phyloP scores from a whole-genome alignment of 2,113 vertebrate species.

The Neolamprologus modestus region DNA sequence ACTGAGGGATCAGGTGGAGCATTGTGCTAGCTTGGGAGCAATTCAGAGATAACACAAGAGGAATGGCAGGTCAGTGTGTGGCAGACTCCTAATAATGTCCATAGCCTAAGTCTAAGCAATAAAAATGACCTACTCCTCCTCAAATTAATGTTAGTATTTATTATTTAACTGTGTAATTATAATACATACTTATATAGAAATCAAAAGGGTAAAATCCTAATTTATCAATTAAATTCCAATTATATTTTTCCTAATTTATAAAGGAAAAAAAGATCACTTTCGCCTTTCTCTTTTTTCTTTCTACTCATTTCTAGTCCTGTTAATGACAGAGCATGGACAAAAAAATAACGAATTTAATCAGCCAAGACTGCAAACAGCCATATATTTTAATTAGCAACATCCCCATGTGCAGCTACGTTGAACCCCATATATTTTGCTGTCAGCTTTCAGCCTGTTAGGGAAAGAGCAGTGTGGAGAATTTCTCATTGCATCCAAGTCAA shows the following conservation, averaged over 20 bases:
- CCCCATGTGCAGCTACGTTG: background rate
- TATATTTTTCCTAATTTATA: background rate
- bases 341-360: background rate
- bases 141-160: background rate
- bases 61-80: background rate
- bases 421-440: background rate
- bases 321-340: background rate
- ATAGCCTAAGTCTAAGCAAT: background rate
- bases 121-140: background rate
- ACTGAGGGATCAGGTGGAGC: conserved; percentile 12
- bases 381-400: conserved; percentile 4
- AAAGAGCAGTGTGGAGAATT: background rate
- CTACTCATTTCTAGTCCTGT: background rate
- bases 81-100: background rate
- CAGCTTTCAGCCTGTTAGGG: background rate
- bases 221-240: background rate
- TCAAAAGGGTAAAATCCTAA: background rate
- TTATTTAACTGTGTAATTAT: background rate
- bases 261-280: background rate
- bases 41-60: background rate
- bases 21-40: conserved; percentile 11
- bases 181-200: background rate
- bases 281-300: background rate
- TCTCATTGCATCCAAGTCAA: background rate
- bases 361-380: background rate